Percentiles rank a stretch among this genome's conserved stretches.
Evolutionary conservation across 2,888 invertebrate species (phyloP).

Genomic region (Cerceris ruficornis): DNA sequence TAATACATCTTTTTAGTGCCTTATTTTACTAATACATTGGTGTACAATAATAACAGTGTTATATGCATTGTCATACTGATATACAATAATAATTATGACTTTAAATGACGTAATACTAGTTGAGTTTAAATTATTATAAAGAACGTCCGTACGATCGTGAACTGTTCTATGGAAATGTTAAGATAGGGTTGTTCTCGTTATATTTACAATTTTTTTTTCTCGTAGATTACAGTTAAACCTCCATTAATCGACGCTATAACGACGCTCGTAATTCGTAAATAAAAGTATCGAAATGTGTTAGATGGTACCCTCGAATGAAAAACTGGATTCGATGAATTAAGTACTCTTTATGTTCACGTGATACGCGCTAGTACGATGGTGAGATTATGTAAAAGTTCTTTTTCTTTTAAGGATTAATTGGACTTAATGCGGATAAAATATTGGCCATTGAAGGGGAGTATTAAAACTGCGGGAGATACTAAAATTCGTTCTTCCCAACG

Average conservation of each 20-base stretch:
- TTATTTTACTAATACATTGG: conserved; percentile 56
- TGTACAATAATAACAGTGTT: conserved; percentile 55
- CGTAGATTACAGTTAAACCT: conserved; percentile 7
- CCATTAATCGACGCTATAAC: conserved; percentile 16
- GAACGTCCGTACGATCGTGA: conserved; percentile 37
- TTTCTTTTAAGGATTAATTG: conserved; percentile 15
- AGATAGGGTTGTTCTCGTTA: conserved; percentile 24
- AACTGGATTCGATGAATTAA: conserved; percentile 40
- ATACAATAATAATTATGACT: conserved; percentile 42
- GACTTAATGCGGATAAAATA: conserved; percentile 21
- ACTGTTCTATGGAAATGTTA: conserved; percentile 47
- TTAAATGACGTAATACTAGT: conserved; percentile 62
- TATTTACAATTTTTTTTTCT: conserved; percentile 54
- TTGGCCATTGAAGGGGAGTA: conserved; percentile 20
- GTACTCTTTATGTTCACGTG: conserved; percentile 38
- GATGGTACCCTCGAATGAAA: neutral
- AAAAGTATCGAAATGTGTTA: conserved; percentile 17
- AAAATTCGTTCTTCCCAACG: conserved; percentile 20
- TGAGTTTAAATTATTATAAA: conserved; percentile 55
- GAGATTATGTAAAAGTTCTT: conserved; percentile 15
- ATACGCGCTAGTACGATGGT: neutral
- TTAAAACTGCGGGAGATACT: conserved; percentile 14
- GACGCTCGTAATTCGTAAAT: conserved; percentile 35
- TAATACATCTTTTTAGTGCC: conserved; percentile 63
- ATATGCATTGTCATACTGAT: conserved; percentile 46